Evolutionary conservation across 2,888 invertebrate species (phyloP), one percentile per base, ranked within the genome.

Genomic region (Cryptocephalus moraei): DNA sequence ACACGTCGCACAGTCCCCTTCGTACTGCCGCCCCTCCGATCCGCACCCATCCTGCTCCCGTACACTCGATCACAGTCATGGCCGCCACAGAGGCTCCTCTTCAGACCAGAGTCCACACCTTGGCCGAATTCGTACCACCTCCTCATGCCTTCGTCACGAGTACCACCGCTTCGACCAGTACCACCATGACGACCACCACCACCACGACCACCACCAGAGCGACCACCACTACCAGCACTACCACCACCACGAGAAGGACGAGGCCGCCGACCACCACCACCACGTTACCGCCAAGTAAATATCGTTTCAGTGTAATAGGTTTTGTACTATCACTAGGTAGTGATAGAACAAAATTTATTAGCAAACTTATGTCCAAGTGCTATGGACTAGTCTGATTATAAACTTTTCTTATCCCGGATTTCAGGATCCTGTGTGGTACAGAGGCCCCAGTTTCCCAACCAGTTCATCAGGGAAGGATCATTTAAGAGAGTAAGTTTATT

Each of bases 381-480:
- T 40, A 39, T 49, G 36, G 41, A 48, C 49, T 44, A 42, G 46
- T 51, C 46, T 43, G 45, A 46, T 43, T 34, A 3, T 13, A 12
- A 32, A 22, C 33, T 32, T 44, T 39, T 1, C 33, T 39, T 39
- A 45, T 52, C 42, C 52, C 59, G 22, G 22, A 6, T 75, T 74
- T 39, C 67, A 86, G 85, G 79, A 67, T 90, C 83, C 63, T 91
- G 91, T 67, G 83, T 87, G 45, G 86, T 88, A 43, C 87, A 88
- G 72, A 82, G 89, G 57, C 84, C 87, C 38, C 84, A 85, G 64
- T 85, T 85, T 62, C 82, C 84, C 54, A 86, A 87, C 68, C 89
- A 91, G 71, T 83, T 84, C 59, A 89, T 91, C 61, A 80, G 84
- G 59, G 89, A 89, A 74, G 90, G 90, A 43, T 86, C 86, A 61